phyloP scores from a whole-genome alignment of 2,797 vertebrate genomes.

The Peromyscus attwateri region DNA sequence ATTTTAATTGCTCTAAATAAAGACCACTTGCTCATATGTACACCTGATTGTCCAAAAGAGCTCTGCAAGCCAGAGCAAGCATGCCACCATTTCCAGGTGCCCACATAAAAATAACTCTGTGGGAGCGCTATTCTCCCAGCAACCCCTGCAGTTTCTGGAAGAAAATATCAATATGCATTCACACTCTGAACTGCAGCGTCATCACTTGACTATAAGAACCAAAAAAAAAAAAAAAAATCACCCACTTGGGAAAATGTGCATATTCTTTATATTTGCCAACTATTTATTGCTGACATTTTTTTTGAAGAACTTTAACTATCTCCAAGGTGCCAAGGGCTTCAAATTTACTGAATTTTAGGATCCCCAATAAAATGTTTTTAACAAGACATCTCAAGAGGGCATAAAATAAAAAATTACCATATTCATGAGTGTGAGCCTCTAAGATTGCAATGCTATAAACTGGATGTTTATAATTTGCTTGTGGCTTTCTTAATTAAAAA shows the following conservation, averaged over 20 bases:
- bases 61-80: slow-evolving; percentile 90
- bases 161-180: slow-evolving; percentile 91
- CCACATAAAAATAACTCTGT: slow-evolving; percentile 92
- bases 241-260: slow-evolving; percentile 89
- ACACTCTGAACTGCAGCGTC: slow-evolving; percentile 89
- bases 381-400: slow-evolving; percentile 92
- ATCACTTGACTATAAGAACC: slow-evolving; percentile 87
- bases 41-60: slow-evolving; percentile 93
- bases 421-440: slow-evolving; percentile 91
- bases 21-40: slow-evolving; percentile 93
- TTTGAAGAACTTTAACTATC: slow-evolving; percentile 90
- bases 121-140: slow-evolving; percentile 87
- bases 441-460: slow-evolving; percentile 91
- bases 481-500: slow-evolving; percentile 91
- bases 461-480: slow-evolving; percentile 90
- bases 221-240: slow-evolving; percentile 83
- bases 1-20: slow-evolving; percentile 97
- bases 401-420: slow-evolving; percentile 93
- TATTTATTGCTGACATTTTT: slow-evolving; percentile 89
- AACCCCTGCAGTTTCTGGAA: slow-evolving; percentile 88
- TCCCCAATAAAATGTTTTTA: slow-evolving; percentile 92
- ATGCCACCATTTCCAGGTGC: slow-evolving; percentile 94
- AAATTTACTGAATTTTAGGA: slow-evolving; percentile 92
- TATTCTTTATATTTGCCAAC: slow-evolving; percentile 90
- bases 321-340: slow-evolving; percentile 90